Evolutionary conservation across 2,797 vertebrate species (phyloP), one percentile per base, ranked within the genome.

Genomic region (Darevskia mixta): DNA sequence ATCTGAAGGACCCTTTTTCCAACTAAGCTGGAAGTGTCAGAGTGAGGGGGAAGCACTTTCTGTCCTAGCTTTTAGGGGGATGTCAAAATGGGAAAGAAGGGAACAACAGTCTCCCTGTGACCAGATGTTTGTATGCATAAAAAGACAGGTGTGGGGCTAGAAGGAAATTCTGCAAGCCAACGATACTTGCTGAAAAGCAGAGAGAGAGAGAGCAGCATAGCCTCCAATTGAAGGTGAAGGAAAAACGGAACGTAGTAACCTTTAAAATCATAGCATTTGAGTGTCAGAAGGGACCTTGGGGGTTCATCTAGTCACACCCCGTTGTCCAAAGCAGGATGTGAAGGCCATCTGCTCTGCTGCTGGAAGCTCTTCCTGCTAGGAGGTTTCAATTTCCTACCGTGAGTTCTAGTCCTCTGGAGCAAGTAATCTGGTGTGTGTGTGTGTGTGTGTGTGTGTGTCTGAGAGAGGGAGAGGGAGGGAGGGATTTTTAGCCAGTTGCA

Each of bases 1-100:
- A 15, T 27, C 71, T 55, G 71, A 11, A 82, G 67, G 71, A 20
- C n/a, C 71, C 3, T 23, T 27, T 4, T 85, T 83, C 64, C 88
- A 85, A 79, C 58, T 75, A 78, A 8, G 27, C 79, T 55, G 38
- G 43, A 87, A 58, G 75, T 20, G 66, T 5, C 20, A 9, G 9
- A 32, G 17, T 10, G 29, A 17, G n/a, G 9, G n/a, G 79, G 71
- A 38, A 20, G 41, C 8, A 72, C 20, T 25, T 82, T 64, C 49
- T 83, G 61, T 9, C 61, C 90, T 83, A 58, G 1, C 69, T 73
- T 45, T 88, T 84, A 82, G 1, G 0, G n/a, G 4, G 41, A n/a
- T 11, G 15, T 71, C 27, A 88, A 90, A 87, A 79, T 55, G 1
- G 86, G 71, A 84, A 89, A 43, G 20, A 43, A 32, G 15, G 45